Percentiles rank a stretch among this genome's conserved stretches.
Evolutionary conservation across 2,797 vertebrate genomes (phyloP).

Genomic region (Fistularia commersonii): DNA sequence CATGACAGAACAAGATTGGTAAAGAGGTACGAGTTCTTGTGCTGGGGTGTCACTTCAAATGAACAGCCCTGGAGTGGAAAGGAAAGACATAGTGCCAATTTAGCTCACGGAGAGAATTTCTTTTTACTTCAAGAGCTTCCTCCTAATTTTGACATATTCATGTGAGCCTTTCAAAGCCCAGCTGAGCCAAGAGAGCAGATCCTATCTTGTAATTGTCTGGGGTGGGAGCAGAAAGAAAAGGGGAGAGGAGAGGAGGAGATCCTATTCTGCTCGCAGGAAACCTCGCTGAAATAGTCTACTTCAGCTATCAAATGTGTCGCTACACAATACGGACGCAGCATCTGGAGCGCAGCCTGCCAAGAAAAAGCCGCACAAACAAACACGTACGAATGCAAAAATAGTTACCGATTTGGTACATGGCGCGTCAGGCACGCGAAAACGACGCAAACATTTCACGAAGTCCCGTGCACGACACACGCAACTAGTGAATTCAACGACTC

Average conservation of each 20-base stretch:
- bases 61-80: slow-evolving; percentile 41
- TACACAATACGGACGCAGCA: slow-evolving; percentile 81
- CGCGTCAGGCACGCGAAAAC: no score
- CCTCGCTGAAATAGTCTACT: slow-evolving; percentile 76
- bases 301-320: slow-evolving; percentile 81
- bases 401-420: no score
- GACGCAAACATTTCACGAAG: no score
- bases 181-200: slow-evolving; percentile 77
- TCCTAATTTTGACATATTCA: slow-evolving; percentile 75
- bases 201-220: slow-evolving; percentile 73
- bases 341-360: slow-evolving; percentile 79
- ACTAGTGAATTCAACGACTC: slow-evolving; percentile 62
- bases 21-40: slow-evolving; percentile 28
- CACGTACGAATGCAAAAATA: slow-evolving; percentile 36
- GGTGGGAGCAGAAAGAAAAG: slow-evolving; percentile 59
- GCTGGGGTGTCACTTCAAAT: slow-evolving; percentile 31
- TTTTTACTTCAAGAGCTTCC: slow-evolving; percentile 66
- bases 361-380: slow-evolving; percentile 51
- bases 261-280: slow-evolving; percentile 82
- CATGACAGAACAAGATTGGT: slow-evolving; percentile 14
- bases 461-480: slow-evolving; percentile 37
- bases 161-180: slow-evolving; percentile 74
- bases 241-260: slow-evolving; percentile 58
- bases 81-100: slow-evolving; percentile 54
- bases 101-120: slow-evolving; percentile 46